Base-by-base conservation (phyloP, 2,113 vertebrate species). In the Urocitellus parryii region DNA sequence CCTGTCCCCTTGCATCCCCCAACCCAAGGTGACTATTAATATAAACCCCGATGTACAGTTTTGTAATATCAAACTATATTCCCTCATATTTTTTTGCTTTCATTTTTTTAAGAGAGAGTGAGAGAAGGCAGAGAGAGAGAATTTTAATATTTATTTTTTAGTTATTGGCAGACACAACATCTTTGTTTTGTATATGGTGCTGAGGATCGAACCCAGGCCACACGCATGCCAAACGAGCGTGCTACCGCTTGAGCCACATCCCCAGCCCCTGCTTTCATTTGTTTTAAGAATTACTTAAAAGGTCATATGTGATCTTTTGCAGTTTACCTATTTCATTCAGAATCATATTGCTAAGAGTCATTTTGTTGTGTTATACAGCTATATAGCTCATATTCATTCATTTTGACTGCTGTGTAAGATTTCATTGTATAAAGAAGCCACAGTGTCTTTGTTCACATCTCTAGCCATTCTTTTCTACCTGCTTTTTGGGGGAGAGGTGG, bases 251-350 rank as follows among this genome's bases (percentile, higher is more conserved):
- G 1, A 45, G 45, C 45, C 45, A 45, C 45, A 45, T 45, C 45
- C 45, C 45, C 45, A 45, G 8, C 45, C 45, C 73, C 72, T 82
- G 27, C 53, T 87, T 78, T 58, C 58, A 63, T 17, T 82, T 88
- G 39, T 86, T 88, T 76, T 88, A 79, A 91, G 73, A 77, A 56
- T 79, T 88, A 45, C 53, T 14, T 68, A 14, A 83, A 77, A 68
- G 14, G 11, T 11, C 7, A 5, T 29, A 73, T 72, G 42, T 82
- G 56, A 48, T 79, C 67, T 96, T 95, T 72, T 88, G 68, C 51
- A 42, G 24, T 83, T 94, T 81, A n/a, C 68, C 29, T 73, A 80
- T 94, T 94, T 88, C 77, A 91, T 88, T 85, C 51, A 90, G 48
- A 65, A 68, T 94, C n/a, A 3, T 56, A 39, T 58, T 84, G 25